A percentile compares a stretch with the other conserved stretches of the same genome.
Evolutionary conservation across 1,140 invertebrate species (phyloP).

Genomic region (Periplaneta americana): DNA sequence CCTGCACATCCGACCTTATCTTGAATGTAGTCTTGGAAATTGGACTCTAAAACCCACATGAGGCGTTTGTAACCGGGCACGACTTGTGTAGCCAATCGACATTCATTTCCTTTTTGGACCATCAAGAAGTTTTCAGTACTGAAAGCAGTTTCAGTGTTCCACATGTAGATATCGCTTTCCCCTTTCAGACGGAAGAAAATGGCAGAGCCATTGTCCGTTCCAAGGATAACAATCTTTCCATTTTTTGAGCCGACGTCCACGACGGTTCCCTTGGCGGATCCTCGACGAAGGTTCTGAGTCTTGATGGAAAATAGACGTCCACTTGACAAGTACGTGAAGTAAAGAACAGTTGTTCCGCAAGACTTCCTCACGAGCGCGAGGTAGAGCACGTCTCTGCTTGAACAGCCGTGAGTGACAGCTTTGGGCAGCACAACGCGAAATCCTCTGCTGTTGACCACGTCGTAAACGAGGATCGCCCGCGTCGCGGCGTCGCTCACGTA

Average conservation of each 20-base stretch:
- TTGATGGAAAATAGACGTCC: slow-evolving; percentile 46
- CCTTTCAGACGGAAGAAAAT: slow-evolving; percentile 31
- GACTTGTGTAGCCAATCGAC: slow-evolving; percentile 48
- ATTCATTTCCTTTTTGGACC: slow-evolving; percentile 45
- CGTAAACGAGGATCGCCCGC: slow-evolving; percentile 55
- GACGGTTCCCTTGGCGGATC: slow-evolving; percentile 43
- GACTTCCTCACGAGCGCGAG: slow-evolving; percentile 42
- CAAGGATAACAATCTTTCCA: slow-evolving; percentile 44
- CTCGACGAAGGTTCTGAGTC: slow-evolving; percentile 46
- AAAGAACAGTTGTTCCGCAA: slow-evolving; percentile 44
- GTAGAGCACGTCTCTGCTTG: slow-evolving; percentile 50
- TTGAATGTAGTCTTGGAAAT: slow-evolving; percentile 55
- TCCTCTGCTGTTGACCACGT: slow-evolving; percentile 48
- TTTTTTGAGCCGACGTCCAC: slow-evolving; percentile 47
- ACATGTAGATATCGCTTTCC: slow-evolving; percentile 40
- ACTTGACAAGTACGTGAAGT: slow-evolving; percentile 52
- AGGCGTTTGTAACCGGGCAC: slow-evolving; percentile 45
- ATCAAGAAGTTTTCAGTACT: slow-evolving; percentile 37
- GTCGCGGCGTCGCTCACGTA: slow-evolving; percentile 57
- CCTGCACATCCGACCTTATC: slow-evolving; percentile 53
- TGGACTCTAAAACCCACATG: slow-evolving; percentile 54
- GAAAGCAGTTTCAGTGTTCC: slow-evolving; percentile 36
- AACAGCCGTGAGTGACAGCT: slow-evolving; percentile 33
- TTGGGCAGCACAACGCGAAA: slow-evolving; percentile 26
- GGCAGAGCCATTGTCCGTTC: slow-evolving; percentile 16